Evolutionary conservation across 2,888 invertebrate genomes (phyloP), one percentile per base, ranked within the genome.

Genomic region (Coenonympha glycerion): DNA sequence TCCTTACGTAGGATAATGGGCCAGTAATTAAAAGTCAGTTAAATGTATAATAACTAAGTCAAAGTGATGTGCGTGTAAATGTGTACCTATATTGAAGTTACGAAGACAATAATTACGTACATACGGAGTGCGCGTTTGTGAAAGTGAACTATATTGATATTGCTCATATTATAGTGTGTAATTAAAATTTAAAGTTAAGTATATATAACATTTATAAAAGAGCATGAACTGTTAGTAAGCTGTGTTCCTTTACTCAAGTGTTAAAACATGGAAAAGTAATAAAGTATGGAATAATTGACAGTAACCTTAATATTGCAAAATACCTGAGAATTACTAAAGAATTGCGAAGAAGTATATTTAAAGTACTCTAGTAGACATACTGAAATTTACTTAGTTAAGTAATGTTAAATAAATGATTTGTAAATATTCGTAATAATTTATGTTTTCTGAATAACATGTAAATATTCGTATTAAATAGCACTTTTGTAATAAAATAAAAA

Each of bases 1-100:
- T 73, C 93, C 93, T 3, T 95, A 90, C 71, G 92, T 94, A 60
- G 93, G 95, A 71, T 91, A 91, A 8, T 21, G 31, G 19, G 42
- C 42, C 42, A 33, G 18, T 34, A 37, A 6, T 30, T 28, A 44
- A 36, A 22, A 24, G 16, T 2, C 19, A 45, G 22, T 42, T 39
- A 44, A 34, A 21, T 31, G 26, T 45, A 37, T 34, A 33, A 37
- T 34, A 33, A 37, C 28, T 26, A 54, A 53, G 41, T 39, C 31
- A 57, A 48, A 48, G 39, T 51, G 46, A 57, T n/a, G 71, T 75
- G 73, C 68, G 65, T 66, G 70, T 71, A 69, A 64, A 66, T 61
- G 65, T 63, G 64, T 19, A 41, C n/a, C n/a, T n/a, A 66, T 66
- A 65, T 63, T 59, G 64, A 36, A 11, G 19, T 42, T 31, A 13